Base-by-base conservation (phyloP, 1,140 invertebrate genomes). In the Pteromalus puparum region DNA sequence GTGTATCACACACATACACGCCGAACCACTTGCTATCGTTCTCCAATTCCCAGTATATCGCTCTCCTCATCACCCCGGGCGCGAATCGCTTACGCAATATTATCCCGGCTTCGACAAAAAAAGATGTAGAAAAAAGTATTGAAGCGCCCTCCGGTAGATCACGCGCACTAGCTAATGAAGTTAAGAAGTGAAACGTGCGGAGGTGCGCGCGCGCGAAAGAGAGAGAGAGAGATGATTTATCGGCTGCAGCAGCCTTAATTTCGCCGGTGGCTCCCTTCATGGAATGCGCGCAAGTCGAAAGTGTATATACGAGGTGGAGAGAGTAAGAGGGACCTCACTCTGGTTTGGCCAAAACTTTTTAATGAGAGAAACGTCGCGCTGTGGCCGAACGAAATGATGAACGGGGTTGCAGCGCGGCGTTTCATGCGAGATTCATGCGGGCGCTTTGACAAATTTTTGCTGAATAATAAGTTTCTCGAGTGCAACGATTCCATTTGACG, bases 171-270 rank as follows among this genome's bases (percentile, higher is more conserved):
- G 70, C 26, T 82, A 82, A 82, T 82, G 80, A 81, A 81, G 79
- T 73, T 81, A 73, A 26, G 79, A 48, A 61, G 53, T 70, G 61
- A 30, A n/a, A 65, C 48, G 38, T 42, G 65, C 6, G 61, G 34
- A 65, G 42, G 65, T 70, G 4, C 77, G 53, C 15, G 53, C 61
- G 18, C 0, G 12, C 18, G 28, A n/a, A n/a, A n/a, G n/a, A n/a
- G n/a, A n/a, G n/a, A n/a, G n/a, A n/a, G n/a, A n/a, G n/a, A 38
- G 5, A 73, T 53, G 79, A 81, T 81, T 81, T 73, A 73, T 81
- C 68, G 28, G 15, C 6, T 18, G 4, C 28, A 48, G 21, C 46
- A 15, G 76, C 53, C 48, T 34, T 67, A 21, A 38, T 38, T 80
- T 80, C 65, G 34, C 65, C 13, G 18, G 24, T 28, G 78, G 26